Percentiles rank a stretch among this genome's conserved stretches.
Conservation (phyloP, 2,113 vertebrate species). For the Rhineura floridana region DNA sequence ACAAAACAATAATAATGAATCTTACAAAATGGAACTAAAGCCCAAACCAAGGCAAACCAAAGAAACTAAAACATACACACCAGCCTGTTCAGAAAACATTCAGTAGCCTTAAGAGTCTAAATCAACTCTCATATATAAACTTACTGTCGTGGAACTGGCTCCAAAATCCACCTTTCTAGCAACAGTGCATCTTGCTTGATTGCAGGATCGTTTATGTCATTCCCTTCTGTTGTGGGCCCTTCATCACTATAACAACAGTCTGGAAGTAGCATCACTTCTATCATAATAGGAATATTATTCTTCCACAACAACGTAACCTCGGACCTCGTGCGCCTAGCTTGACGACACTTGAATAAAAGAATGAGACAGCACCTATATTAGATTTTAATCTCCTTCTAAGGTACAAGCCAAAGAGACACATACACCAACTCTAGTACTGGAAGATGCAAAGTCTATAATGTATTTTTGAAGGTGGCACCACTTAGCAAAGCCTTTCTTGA, state of each 20-base stretch:
- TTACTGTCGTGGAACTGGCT: constrained; percentile 95
- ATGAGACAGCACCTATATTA: constrained; percentile 31
- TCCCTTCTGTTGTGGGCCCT: constrained; percentile 87
- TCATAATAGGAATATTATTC: constrained; percentile 97
- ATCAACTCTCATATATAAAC: constrained; percentile 50
- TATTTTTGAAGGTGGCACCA: not conserved
- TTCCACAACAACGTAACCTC: constrained; percentile 94
- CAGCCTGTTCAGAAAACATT: not conserved
- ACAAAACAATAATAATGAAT: not conserved
- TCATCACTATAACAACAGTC: constrained; percentile 99
- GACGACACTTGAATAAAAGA: constrained; percentile 84
- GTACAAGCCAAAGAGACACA: not conserved
- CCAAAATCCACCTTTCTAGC: constrained; percentile 95
- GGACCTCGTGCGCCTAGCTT: constrained; percentile 92
- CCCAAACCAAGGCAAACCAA: not conserved
- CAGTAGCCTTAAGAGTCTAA: not conserved
- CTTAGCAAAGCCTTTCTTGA: not conserved
- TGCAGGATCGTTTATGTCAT: constrained; percentile 91
- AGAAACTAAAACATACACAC: not conserved
- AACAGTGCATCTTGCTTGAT: constrained; percentile 95
- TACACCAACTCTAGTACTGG: not conserved
- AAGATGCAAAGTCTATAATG: not conserved
- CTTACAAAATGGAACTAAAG: constrained; percentile 6
- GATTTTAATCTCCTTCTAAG: constrained; percentile 15
- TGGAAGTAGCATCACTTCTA: constrained; percentile 97